Conservation (phyloP, 1,140 invertebrate species). For the Zaprionus tsacasi region DNA sequence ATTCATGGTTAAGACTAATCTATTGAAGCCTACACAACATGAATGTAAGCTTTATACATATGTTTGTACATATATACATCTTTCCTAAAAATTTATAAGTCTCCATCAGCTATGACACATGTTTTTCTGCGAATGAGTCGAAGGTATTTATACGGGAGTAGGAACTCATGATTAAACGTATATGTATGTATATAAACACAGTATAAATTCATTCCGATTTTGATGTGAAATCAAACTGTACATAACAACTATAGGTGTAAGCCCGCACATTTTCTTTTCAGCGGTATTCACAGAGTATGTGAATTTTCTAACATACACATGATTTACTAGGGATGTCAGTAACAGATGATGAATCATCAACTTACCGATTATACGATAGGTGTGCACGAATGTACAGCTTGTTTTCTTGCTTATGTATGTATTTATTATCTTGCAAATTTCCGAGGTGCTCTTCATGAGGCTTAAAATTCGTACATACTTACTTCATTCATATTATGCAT, state of each 20-base stretch:
- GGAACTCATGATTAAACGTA: neutral
- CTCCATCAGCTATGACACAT: neutral
- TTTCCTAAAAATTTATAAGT: neutral
- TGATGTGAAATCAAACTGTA: neutral
- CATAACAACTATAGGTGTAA: neutral
- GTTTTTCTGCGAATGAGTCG: neutral
- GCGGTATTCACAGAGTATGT: neutral
- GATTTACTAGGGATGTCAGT: constrained; percentile 4
- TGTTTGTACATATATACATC: neutral
- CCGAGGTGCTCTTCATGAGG: neutral
- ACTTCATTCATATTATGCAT: no score
- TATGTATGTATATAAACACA: neutral
- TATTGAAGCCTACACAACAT: neutral
- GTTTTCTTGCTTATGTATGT: neutral
- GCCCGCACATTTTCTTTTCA: neutral
- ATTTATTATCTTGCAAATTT: neutral
- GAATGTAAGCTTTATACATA: neutral
- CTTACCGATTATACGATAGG: neutral
- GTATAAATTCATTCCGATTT: neutral
- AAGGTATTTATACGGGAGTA: neutral
- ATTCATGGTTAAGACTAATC: constrained; percentile 3
- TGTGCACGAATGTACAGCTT: neutral
- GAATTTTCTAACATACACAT: neutral
- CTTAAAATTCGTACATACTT: neutral
- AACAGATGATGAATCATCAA: neutral